Percentiles rank a stretch among this genome's conserved stretches.
Conservation (phyloP, 37 sponge, comb jelly and placozoan species). For the Haliclona indistincta region DNA sequence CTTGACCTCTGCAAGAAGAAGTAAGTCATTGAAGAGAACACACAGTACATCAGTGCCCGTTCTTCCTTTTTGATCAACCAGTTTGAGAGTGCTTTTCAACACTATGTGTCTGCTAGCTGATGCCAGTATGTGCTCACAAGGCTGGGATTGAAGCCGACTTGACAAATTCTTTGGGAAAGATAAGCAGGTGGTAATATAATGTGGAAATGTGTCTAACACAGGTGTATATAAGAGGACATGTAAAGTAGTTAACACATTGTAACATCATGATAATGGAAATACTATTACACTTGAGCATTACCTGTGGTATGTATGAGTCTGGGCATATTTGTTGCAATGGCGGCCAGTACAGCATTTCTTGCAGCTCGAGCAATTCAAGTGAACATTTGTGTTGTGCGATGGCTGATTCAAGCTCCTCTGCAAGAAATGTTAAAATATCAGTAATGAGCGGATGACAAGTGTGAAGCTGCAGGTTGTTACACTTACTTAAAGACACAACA, state of each 20-base stretch:
- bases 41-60: slow-evolving; percentile 12
- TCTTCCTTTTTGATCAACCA: slow-evolving; percentile 20
- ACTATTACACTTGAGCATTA: not conserved
- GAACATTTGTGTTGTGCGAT: slow-evolving; percentile 32
- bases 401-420: slow-evolving; percentile 53
- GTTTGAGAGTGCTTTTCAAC: slow-evolving; percentile 13
- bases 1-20: slow-evolving; percentile 31
- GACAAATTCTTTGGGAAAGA: no score
- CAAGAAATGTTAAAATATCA: not conserved
- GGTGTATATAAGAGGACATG: not conserved
- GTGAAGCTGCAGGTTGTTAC: not conserved
- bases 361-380: slow-evolving; percentile 38
- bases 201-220: not conserved
- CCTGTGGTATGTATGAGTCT: slow-evolving; percentile 33
- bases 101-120: slow-evolving; percentile 21
- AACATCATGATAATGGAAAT: not conserved
- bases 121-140: slow-evolving; percentile 12
- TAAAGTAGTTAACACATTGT: not conserved
- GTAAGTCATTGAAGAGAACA: slow-evolving; percentile 40
- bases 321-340: slow-evolving; percentile 4
- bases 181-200: no score
- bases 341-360: slow-evolving; percentile 47
- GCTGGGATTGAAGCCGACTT: no score
- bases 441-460: not conserved
- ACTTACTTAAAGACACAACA: slow-evolving; percentile 53